A percentile compares a stretch with the other conserved stretches of the same genome.
Conservation (phyloP, 2,888 invertebrate species). For the Toxonevra muliebris region DNA sequence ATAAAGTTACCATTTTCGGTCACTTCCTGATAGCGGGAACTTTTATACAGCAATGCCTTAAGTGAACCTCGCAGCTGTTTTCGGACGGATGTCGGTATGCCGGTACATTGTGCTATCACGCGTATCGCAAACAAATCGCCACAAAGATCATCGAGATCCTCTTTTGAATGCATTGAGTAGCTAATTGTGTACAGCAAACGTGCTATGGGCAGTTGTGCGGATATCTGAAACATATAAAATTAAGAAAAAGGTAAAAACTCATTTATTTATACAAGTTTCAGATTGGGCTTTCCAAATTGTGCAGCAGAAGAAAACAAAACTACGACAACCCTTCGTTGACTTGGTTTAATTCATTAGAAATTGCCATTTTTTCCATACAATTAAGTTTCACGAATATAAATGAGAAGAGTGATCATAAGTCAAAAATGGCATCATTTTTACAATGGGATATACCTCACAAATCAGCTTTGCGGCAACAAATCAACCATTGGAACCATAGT, state of each 20-base stretch:
- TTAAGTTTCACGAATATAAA: too few species aligned
- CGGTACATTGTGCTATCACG: slow-evolving; percentile 64
- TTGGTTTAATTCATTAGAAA: too few species aligned
- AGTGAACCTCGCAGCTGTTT: slow-evolving; percentile 62
- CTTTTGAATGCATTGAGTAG: slow-evolving; percentile 63
- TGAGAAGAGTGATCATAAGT: too few species aligned
- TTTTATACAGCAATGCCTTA: slow-evolving; percentile 59
- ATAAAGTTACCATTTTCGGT: slow-evolving; percentile 53
- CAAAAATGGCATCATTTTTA: too few species aligned
- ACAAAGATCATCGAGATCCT: slow-evolving; percentile 64
- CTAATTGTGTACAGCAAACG: slow-evolving; percentile 64
- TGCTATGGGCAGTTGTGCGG: slow-evolving; percentile 62
- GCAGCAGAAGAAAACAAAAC: too few species aligned
- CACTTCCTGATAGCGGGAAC: slow-evolving; percentile 56
- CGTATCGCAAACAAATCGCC: slow-evolving; percentile 65
- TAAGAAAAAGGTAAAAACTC: slow-evolving; percentile 8
- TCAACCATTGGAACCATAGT: too few species aligned
- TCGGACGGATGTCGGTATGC: slow-evolving; percentile 62
- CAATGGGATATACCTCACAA: too few species aligned
- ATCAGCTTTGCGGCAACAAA: too few species aligned
- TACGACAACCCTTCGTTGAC: too few species aligned
- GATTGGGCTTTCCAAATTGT: too few species aligned
- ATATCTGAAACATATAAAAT: slow-evolving; percentile 48
- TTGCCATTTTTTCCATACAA: too few species aligned
- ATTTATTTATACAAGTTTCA: neutral